Base-by-base conservation (phyloP, 2,797 vertebrate species). In the Petrocephalus sullivani region DNA sequence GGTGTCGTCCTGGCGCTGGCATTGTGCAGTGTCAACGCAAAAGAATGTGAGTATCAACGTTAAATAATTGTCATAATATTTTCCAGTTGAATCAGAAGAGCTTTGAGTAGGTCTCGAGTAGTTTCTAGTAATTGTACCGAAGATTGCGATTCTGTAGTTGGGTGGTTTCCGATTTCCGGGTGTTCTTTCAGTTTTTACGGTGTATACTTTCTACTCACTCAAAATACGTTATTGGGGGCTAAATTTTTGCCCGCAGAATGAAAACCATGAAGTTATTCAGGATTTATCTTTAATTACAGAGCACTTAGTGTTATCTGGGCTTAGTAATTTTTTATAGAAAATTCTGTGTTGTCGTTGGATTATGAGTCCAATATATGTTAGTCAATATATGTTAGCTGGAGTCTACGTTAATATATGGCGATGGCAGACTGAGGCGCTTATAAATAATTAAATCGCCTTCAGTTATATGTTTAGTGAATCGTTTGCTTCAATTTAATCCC, bases 21-120 rank as follows among this genome's bases (percentile, higher is more conserved):
- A 16, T 23, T 87, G 8, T 81, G 37, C 71, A 41, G 19, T 33
- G 71, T 82, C 71, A 82, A 23, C 2, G 71, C 54, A 21, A 51
- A 19, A 87, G 3, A 1, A 16, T 81, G 87, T 87, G 46, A 87
- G 87, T 87, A 58, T 78, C 3, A 21, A 87, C 8, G 33, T 78
- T 37, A 54, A 87, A 81, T 82, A 12, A 12, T 21, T 37, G 16
- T 19, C 37, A 83, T 8, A 82, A 51, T 83, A 28, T 83, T 83
- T 83, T 23, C 10, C 10, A 54, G 3, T 12, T 28, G 9, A 51
- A 1, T 23, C 19, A 19, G 21, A 41, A 46, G 49, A 49, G 19
- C 46, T 83, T 9, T 83, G 46, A 21, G 81, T 83, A 53, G 4
- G 19, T 41, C 7, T n/a, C 19, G 5, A 41, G 2, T 78, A 41